Base-by-base conservation (phyloP, 2,797 vertebrate genomes). In the Menidia menidia region DNA sequence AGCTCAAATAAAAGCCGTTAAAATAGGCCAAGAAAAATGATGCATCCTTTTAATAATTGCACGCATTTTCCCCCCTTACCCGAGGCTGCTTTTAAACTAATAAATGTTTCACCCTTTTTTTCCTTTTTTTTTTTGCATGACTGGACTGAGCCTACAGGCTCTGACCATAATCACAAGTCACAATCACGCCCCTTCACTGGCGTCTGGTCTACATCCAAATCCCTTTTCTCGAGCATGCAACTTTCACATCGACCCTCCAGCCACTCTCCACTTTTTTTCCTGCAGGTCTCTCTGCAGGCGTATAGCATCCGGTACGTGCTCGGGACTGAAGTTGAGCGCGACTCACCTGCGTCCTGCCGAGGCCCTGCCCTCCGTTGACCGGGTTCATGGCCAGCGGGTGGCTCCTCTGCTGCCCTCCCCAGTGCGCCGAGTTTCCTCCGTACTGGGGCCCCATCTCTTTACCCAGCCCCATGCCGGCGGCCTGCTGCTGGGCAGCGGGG, bases 381-480 rank as follows among this genome's bases (percentile, higher is more conserved):
- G 96, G 93, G 78, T 95, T 96, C 93, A 96, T 92, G 42, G 94
- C 92, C 42, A 90, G 88, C 0, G 95, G 95, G 73, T 96, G 96
- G 84, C 78, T 96, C 55, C 96, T 95, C 92, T 97, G 96, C 93
- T 96, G 96, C 55, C 94, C 94, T 85, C 93, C 96, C 96, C 96
- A 97, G 88, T 95, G 95, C 81, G 89, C 92, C n/a, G 94, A 73
- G 12, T 64, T 87, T 77, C 93, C 88, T 88, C 95, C 95, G 56
- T 96, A 98, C 87, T 95, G 96, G 83, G 95, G 87, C 70, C 93
- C 93, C 88, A 95, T 90, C 85, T 97, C 96, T 88, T 97, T 97
- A 88, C 93, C 95, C 77, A 96, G 92, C 80, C 94, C 94, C 88
- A 92, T 88, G 66, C 81, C 91, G 82, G 88, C 91, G 82, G 88